Base-by-base conservation (phyloP, 2,113 vertebrate genomes). In the Calyptommatus sinebrachiatus region DNA sequence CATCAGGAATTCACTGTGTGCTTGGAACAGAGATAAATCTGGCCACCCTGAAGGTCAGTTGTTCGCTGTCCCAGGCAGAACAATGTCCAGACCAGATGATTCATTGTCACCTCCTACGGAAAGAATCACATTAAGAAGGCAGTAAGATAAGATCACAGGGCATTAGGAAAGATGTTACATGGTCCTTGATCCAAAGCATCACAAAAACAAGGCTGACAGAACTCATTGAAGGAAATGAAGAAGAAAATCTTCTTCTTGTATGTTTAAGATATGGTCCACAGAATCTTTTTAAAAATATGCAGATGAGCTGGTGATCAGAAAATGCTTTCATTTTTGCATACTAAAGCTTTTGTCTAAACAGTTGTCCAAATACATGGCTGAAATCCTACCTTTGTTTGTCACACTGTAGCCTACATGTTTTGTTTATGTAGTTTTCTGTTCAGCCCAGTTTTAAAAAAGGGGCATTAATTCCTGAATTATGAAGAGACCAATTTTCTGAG, bases 41-140 rank as follows among this genome's bases (percentile, higher is more conserved):
- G 10, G 3, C 74, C 83, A 82, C 79, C 88, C 85, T 84, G 83
- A 89, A 89, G 87, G 88, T 75, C 85, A 88, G 81, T 81, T 86
- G 84, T 82, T 90, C 83, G 83, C 79, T 73, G 70, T 83, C 81
- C 84, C 35, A 85, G 79, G 88, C 76, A 87, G 75, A 83, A 80
- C n/a, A 35, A 41, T 60, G 81, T 89, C 89, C 90, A 84, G 78
- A 46, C 79, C 24, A 35, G 70, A 84, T 90, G 81, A 92, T 90
- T 81, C 81, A 92, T 88, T 87, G 86, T 76, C 73, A 62, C 76
- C 53, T 85, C 88, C 83, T 0, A 0, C 31, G 67, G 84, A 82
- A 90, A 61, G 83, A 87, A 87, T 77, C 61, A 81, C 87, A 84
- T 89, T 89, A 84, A 86, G 29, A 63, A 80, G 77, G n/a, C 50